Base-by-base conservation (phyloP, 2,113 vertebrate species). In the Pristiophorus japonicus region DNA sequence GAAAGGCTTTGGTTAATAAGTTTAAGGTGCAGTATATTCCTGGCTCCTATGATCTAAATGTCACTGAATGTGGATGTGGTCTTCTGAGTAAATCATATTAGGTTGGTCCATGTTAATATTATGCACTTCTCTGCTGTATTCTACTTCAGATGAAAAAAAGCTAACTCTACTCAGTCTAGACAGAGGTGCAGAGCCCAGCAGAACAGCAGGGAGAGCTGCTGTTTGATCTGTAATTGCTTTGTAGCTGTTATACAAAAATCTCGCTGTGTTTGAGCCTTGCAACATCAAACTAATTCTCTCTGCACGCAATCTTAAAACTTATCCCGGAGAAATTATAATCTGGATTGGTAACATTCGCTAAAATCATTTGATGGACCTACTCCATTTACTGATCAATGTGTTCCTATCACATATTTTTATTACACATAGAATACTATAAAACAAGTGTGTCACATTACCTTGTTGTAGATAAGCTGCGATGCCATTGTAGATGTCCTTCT, bases 391-490 rank as follows among this genome's bases (percentile, higher is more conserved):
- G 24, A 90, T 62, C 30, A 91, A 91, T 62, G 18, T 63, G 34
- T 38, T 92, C 59, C 59, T 22, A 38, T 92, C 18, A 65, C 62
- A 63, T 27, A 87, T 22, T 42, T 81, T 92, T 65, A 55, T 55
- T 88, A 47, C 47, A 88, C 10, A 30, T 8, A 47, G 27, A 10
- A 62, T 90, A 18, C 34, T 51, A 87, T 87, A 38, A 92, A n/a
- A 42, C 12, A 34, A 38, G 14, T 4, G 7, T 10, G 18, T 22
- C 4, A 92, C 5, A 91, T 51, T 92, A 94, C 93, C 93, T 94
- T 94, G 93, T 67, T 70, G 93, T 18, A 94, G 93, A 18, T 94
- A 94, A 34, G 66, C 38, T 7, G 47, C 73, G 93, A 94, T 94
- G 22, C 93, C 93, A 45, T 18, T 70, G 42, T 94, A 94, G 93